Conservation (phyloP, 2,888 invertebrate genomes). For the Cenopis cana region DNA sequence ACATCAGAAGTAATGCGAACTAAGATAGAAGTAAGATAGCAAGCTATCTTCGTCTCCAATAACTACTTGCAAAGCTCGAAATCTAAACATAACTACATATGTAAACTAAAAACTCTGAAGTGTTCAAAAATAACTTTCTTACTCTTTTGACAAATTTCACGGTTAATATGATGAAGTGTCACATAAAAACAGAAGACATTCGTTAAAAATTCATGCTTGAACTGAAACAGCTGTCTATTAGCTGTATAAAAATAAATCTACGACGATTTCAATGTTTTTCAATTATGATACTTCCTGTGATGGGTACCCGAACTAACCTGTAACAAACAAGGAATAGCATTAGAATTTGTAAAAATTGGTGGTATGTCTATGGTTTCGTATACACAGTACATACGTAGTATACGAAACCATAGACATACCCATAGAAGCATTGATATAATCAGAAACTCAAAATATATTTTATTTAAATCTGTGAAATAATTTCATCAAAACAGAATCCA, state of each 20-base stretch:
- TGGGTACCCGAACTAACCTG: slow-evolving; percentile 23
- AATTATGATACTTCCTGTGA: slow-evolving; percentile 36
- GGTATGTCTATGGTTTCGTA: no score
- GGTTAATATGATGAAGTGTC: slow-evolving; percentile 18
- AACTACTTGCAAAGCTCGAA: background rate
- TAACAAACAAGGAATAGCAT: slow-evolving; percentile 15
- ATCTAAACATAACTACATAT: background rate
- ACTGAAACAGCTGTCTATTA: slow-evolving; percentile 21
- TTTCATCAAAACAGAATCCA: no score
- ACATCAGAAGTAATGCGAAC: no score
- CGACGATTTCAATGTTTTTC: background rate
- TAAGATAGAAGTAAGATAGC: no score
- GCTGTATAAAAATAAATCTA: slow-evolving; percentile 22
- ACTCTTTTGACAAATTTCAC: slow-evolving; percentile 9
- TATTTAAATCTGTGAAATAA: no score
- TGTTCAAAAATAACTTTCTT: background rate
- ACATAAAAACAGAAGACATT: slow-evolving; percentile 25
- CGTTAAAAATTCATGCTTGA: slow-evolving; percentile 32
- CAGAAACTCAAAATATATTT: no score
- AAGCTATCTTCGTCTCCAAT: no score
- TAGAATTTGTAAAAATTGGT: background rate
- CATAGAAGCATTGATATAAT: no score
- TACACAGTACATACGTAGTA: no score
- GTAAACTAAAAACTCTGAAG: background rate
- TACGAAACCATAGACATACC: no score